These are phyloP conservation scores for Lottia scabra DNA, from an alignment of 2,888 invertebrate species.

Conservation along the genomic window DNA sequence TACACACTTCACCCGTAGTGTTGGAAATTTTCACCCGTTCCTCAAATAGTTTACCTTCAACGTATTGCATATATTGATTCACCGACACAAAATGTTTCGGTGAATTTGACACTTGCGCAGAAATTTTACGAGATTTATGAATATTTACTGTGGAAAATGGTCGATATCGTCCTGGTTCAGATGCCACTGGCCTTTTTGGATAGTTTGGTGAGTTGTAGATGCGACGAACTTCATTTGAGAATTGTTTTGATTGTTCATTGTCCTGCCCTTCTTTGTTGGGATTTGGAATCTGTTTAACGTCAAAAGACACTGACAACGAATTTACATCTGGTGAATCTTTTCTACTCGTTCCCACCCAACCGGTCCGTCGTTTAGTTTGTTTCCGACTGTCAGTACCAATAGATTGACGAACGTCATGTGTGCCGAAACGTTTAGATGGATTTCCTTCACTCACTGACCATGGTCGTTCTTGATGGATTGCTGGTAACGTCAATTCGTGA, in stretches of 20 bases:
- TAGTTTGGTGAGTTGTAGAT: background rate
- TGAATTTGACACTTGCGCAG: background rate
- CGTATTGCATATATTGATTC: background rate
- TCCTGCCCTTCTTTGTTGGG: background rate
- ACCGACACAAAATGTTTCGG: background rate
- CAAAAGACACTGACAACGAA: background rate
- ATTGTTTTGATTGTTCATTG: background rate
- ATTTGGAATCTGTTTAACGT: background rate
- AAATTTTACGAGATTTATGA: background rate
- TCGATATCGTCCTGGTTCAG: constrained; percentile 26
- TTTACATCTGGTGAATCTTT: background rate
- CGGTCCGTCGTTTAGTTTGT: background rate
- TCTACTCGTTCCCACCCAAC: background rate
- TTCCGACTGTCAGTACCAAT: background rate
- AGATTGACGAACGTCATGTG: background rate
- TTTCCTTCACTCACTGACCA: constrained; percentile 26
- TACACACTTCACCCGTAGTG: background rate
- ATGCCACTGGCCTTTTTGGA: constrained; percentile 22
- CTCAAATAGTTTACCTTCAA: background rate
- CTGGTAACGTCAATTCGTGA: constrained; percentile 14
- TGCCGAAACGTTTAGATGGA: constrained; percentile 14
- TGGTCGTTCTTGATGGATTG: constrained; percentile 16
- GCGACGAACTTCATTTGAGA: background rate
- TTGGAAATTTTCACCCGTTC: background rate
- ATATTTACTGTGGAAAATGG: constrained; percentile 31